Conservation (phyloP, 2,888 invertebrate species). For the Eumacrocentrus americanus region DNA sequence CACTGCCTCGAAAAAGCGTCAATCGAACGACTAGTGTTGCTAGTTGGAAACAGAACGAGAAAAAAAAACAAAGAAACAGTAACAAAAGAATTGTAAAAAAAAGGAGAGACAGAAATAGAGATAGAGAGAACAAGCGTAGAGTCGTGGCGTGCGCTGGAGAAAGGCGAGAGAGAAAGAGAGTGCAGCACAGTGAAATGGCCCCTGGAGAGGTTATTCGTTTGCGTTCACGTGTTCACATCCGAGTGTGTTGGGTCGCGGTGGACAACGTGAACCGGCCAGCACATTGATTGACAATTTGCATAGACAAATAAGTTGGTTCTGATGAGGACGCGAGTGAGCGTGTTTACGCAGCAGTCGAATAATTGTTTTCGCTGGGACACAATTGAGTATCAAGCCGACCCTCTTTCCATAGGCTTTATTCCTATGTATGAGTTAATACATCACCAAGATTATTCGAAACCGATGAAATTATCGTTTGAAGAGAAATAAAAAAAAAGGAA, state of each 20-base stretch:
- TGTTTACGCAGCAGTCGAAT: conserved; percentile 45
- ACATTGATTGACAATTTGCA: conserved; percentile 60
- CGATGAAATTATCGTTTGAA: neutral
- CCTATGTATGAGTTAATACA: too few species aligned
- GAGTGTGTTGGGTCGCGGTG: conserved; percentile 30
- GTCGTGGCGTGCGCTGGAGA: conserved; percentile 1
- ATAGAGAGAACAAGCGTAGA: conserved; percentile 14
- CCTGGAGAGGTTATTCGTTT: conserved; percentile 28
- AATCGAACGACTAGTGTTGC: conserved; percentile 24
- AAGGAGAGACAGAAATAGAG: conserved; percentile 4
- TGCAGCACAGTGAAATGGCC: conserved; percentile 24
- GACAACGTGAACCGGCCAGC: conserved; percentile 15
- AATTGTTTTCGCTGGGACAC: conserved; percentile 37
- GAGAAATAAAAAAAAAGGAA: neutral
- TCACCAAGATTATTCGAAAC: neutral
- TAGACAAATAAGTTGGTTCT: conserved; percentile 58
- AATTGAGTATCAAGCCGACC: conserved; percentile 21
- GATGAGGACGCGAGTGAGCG: conserved; percentile 45
- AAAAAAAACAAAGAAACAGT: conserved; percentile 6
- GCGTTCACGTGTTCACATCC: conserved; percentile 20
- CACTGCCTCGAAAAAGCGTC: conserved; percentile 19
- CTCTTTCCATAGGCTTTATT: too few species aligned
- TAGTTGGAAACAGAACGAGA: conserved; percentile 18
- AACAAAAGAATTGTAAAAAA: conserved; percentile 14
- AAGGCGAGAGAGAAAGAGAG: conserved; percentile 6